A percentile compares a stretch with the other conserved stretches of the same genome.
Evolutionary conservation across 2,888 invertebrate genomes (phyloP).

Genomic region (Antheraea yamamai): DNA sequence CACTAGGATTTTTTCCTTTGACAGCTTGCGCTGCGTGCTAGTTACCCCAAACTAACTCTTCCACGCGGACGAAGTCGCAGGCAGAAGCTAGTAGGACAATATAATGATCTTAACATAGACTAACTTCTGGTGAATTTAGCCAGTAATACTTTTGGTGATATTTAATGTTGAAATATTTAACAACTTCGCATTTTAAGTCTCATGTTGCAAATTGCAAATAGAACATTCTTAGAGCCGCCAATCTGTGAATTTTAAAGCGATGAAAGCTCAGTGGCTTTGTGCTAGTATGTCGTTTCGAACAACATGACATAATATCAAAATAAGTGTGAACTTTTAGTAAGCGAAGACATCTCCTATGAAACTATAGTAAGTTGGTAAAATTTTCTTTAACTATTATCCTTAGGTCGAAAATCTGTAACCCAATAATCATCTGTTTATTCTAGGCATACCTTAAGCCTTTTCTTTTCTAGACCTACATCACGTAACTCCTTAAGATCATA

Average conservation of each 20-base stretch:
- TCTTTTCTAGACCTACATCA: not conserved
- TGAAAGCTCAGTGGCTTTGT: not conserved
- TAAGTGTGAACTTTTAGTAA: not conserved
- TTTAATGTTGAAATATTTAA: not conserved
- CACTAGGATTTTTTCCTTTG: too few relatives aligned
- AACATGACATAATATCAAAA: not conserved
- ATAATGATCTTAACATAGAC: not conserved
- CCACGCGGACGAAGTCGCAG: too few relatives aligned
- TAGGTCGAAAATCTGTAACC: not conserved
- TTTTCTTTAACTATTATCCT: not conserved
- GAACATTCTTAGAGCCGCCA: not conserved
- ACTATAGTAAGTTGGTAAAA: not conserved
- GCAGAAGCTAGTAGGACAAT: too few relatives aligned
- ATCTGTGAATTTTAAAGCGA: not conserved
- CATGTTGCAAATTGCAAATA: not conserved
- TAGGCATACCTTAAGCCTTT: not conserved
- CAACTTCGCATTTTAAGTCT: not conserved
- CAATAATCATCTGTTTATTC: not conserved
- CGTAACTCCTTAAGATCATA: not conserved
- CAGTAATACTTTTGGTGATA: not conserved
- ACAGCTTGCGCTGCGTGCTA: too few relatives aligned
- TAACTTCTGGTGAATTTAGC: not conserved
- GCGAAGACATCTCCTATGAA: not conserved
- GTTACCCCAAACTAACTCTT: too few relatives aligned
- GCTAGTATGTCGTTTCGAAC: not conserved